phyloP scores from a whole-genome alignment of 2,797 vertebrate genomes.

The Thalassophryne amazonica region DNA sequence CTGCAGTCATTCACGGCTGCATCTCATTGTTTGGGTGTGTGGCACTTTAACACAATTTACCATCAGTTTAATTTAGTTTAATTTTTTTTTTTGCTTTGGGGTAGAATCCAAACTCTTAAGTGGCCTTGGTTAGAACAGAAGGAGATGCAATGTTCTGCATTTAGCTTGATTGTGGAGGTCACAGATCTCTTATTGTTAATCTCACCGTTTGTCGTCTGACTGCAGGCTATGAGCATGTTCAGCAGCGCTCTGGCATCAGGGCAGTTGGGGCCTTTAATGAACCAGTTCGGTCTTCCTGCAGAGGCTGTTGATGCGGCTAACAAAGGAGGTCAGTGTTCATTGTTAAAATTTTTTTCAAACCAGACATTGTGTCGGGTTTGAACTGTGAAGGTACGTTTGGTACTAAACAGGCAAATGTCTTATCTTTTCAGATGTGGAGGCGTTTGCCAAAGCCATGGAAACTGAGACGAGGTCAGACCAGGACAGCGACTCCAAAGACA shows the following conservation, averaged over 20 bases:
- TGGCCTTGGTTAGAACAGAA: too few species aligned
- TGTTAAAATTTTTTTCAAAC: background rate
- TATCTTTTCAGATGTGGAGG: conserved; percentile 86
- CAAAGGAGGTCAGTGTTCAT: conserved; percentile 85
- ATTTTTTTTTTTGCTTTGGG: too few species aligned
- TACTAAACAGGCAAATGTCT: background rate
- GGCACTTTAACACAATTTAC: too few species aligned
- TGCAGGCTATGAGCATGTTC: conserved; percentile 96
- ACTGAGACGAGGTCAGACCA: conserved; percentile 82
- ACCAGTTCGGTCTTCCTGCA: conserved; percentile 92
- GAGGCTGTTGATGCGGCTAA: conserved; percentile 95
- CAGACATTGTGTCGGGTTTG: background rate
- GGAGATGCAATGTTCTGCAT: too few species aligned
- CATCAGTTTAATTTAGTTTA: too few species aligned
- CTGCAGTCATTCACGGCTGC: too few species aligned
- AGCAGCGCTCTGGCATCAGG: conserved; percentile 94
- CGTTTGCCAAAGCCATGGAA: conserved; percentile 98
- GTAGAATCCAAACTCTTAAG: too few species aligned
- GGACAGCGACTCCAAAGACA: conserved; percentile 88
- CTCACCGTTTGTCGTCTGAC: conserved; percentile 2
- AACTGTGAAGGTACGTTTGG: background rate
- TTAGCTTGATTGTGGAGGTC: background rate
- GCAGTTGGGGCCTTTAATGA: conserved; percentile 96
- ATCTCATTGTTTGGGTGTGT: too few species aligned
- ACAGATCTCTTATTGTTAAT: background rate